phyloP scores from a whole-genome alignment of 2,888 invertebrate genomes.

The Nysson spinosus region DNA sequence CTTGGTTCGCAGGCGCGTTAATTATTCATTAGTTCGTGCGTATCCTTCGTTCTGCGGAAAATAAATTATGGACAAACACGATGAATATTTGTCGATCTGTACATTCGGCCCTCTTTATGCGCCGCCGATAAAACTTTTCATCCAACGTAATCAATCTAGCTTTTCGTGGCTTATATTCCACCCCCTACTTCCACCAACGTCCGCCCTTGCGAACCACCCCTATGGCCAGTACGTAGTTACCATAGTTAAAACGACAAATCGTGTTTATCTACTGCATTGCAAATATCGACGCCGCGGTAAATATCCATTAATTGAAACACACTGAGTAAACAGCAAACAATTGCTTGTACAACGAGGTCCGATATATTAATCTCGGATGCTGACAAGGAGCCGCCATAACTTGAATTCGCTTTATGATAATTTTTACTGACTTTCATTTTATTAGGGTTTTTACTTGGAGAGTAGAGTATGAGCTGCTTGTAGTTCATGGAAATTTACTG shows the following conservation, averaged over 20 bases:
- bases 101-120: conserved; percentile 10
- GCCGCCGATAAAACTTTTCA: conserved; percentile 24
- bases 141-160: conserved; percentile 7
- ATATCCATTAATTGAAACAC: conserved; percentile 58
- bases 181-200: too few species aligned
- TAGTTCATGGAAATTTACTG: too few species aligned
- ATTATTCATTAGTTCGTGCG: conserved; percentile 34
- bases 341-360: conserved; percentile 30
- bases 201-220: too few species aligned
- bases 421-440: background rate
- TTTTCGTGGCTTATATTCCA: conserved; percentile 25
- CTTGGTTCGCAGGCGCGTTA: conserved; percentile 4
- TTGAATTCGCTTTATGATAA: background rate
- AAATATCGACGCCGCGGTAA: conserved; percentile 52
- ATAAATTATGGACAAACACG: conserved; percentile 40
- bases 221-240: conserved; percentile 13
- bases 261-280: conserved; percentile 46
- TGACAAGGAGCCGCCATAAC: background rate
- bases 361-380: conserved; percentile 50
- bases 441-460: background rate
- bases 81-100: too few species aligned
- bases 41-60: conserved; percentile 12
- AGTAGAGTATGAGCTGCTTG: too few species aligned
- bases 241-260: conserved; percentile 47
- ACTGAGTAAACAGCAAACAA: conserved; percentile 48